Conservation (phyloP, 2,888 invertebrate genomes). For the Mycogona germanica region DNA sequence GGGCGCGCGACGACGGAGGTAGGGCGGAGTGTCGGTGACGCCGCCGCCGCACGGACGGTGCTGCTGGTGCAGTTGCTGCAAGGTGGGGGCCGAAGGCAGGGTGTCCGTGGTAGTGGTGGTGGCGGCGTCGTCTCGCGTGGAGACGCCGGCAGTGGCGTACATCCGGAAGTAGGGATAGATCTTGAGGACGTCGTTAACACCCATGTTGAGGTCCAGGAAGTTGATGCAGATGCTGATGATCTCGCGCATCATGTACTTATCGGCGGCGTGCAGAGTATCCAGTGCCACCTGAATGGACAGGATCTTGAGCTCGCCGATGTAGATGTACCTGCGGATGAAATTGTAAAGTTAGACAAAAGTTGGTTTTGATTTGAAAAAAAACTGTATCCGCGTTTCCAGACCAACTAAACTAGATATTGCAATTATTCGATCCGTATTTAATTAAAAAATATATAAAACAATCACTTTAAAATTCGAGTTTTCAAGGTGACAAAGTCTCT, state of each 20-base stretch:
- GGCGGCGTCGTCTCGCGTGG: neutral
- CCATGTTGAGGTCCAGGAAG: constrained; percentile 50
- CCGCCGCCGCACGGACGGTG: neutral
- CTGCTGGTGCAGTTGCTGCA: neutral
- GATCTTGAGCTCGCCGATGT: constrained; percentile 48
- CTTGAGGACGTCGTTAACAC: constrained; percentile 49
- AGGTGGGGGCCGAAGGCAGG: neutral
- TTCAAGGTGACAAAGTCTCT: no score
- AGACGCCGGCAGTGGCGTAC: neutral
- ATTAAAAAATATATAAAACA: no score
- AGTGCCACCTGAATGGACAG: constrained; percentile 52
- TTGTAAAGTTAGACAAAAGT: constrained; percentile 8
- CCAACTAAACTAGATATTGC: no score
- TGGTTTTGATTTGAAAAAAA: neutral
- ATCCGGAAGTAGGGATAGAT: constrained; percentile 35
- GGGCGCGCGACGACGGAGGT: no score
- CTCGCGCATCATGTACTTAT: constrained; percentile 56
- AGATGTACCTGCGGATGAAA: constrained; percentile 49
- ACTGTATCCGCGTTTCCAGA: no score
- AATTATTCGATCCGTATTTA: no score
- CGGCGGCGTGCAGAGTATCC: constrained; percentile 56
- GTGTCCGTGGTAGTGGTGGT: neutral
- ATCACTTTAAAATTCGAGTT: no score
- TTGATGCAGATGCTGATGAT: constrained; percentile 54
- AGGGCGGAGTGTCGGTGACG: neutral